phyloP scores from a whole-genome alignment of 2,113 vertebrate species.

The Butastur rufipennis region DNA sequence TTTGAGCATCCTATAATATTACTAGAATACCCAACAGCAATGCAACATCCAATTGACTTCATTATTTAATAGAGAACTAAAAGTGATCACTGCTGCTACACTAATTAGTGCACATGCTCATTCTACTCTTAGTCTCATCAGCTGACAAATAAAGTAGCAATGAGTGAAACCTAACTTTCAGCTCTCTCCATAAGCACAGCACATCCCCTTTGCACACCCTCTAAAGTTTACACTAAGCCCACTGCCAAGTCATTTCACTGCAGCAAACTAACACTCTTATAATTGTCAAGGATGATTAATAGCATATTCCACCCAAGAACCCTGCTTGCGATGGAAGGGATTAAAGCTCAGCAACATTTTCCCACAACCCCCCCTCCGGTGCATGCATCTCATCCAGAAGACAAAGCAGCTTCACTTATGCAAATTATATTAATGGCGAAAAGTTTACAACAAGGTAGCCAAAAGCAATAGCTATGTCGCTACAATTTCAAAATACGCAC shows the following conservation, averaged over 20 bases:
- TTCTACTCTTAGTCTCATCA: not conserved
- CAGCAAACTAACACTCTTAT: not conserved
- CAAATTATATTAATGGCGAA: not conserved
- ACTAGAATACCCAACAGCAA: not conserved
- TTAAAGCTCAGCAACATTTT: not conserved
- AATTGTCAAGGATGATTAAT: not conserved
- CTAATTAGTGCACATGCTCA: not conserved
- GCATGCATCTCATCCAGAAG: not conserved
- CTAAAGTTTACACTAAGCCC: not conserved
- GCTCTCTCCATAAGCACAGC: not conserved
- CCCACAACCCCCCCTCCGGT: not conserved
- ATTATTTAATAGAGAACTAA: not conserved
- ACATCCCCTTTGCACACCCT: not conserved
- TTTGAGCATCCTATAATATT: not conserved
- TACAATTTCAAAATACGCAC: not conserved
- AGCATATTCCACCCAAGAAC: not conserved
- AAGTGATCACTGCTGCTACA: not conserved
- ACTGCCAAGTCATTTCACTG: not conserved
- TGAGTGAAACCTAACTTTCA: not conserved
- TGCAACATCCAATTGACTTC: not conserved
- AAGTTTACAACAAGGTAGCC: not conserved
- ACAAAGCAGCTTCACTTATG: not conserved
- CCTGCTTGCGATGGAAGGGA: not conserved
- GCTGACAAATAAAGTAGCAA: not conserved
- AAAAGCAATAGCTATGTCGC: not conserved